Evolutionary conservation across 2,113 vertebrate species (phyloP), one percentile per base, ranked within the genome.

Genomic region (Amazona vittata): DNA sequence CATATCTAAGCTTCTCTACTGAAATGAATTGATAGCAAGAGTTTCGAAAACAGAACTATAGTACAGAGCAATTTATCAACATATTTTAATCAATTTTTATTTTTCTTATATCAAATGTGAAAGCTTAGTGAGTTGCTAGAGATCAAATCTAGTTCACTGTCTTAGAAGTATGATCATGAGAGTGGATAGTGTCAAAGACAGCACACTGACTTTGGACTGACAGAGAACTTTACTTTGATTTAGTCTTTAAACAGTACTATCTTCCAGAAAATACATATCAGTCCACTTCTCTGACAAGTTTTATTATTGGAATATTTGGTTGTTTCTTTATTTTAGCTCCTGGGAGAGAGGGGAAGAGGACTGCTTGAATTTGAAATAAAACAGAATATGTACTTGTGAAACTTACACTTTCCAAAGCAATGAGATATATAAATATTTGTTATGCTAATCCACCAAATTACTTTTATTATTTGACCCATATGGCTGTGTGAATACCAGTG

Each of bases 391-490:
- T 52, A 22, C 46, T 74, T 79, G 60, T 94, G 86, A 90, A 94
- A 90, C 90, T 75, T 93, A 86, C 76, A 71, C 83, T 93, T 92
- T 89, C 83, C 74, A 96, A 87, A 95, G 80, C 90, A 97, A 93
- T 80, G 82, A 96, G 91, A 70, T 81, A 87, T 59, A 93, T 91
- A 94, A 83, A 71, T 94, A 92, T 94, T 96, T 93, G 84, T 86
- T 95, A 94, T 89, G 75, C 67, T 97, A 90, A 96, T 92, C 79
- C 90, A 46, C 55, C 79, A 82, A 82, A 92, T 94, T 82, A 67
- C 91, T 84, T 93, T 79, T 95, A 77, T 91, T 96, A 96, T 96
- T 97, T 96, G 82, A 94, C 92, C 94, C 92, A 94, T 91, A 92
- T 94, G 91, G 65, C 17, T 96, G 44, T 93, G 71, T 90, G 93